phyloP scores from a whole-genome alignment of 2,113 vertebrate genomes.

The Lampris megalopsis region DNA sequence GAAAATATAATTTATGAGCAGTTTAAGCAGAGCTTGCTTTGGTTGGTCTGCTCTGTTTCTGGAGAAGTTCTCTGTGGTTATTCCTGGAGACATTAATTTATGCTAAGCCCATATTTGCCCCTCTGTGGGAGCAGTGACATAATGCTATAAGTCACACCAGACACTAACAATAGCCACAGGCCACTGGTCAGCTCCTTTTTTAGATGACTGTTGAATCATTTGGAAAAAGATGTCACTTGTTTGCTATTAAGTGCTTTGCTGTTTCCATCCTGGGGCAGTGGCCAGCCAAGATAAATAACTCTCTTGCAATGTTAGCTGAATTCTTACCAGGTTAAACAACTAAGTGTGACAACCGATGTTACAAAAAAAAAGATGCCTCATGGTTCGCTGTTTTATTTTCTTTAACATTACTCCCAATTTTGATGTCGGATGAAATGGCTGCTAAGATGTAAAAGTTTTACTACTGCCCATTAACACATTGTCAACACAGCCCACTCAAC shows the following conservation, averaged over 20 bases:
- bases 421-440: constrained; percentile 49
- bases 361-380: constrained; percentile 3
- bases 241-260: constrained; percentile 83
- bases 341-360: constrained; percentile 58
- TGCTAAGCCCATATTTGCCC: constrained; percentile 73
- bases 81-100: constrained; percentile 79
- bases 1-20: neutral
- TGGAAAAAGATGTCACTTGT: constrained; percentile 83
- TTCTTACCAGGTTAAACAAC: constrained; percentile 73
- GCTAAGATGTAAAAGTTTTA: constrained; percentile 61
- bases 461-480: constrained; percentile 52
- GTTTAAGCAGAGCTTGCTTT: constrained; percentile 20
- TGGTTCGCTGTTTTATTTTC: constrained; percentile 23
- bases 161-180: constrained; percentile 81
- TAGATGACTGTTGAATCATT: constrained; percentile 79
- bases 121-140: constrained; percentile 73
- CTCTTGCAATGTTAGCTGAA: constrained; percentile 72
- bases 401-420: constrained; percentile 50
- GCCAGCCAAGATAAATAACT: constrained; percentile 81
- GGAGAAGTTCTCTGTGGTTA: constrained; percentile 65
- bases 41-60: constrained; percentile 54
- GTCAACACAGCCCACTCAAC: constrained; percentile 52
- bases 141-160: constrained; percentile 81
- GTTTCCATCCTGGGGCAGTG: constrained; percentile 66
- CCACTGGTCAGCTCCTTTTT: constrained; percentile 78